phyloP scores from a whole-genome alignment of 2,888 invertebrate species.

The Microdon myrmicae region DNA sequence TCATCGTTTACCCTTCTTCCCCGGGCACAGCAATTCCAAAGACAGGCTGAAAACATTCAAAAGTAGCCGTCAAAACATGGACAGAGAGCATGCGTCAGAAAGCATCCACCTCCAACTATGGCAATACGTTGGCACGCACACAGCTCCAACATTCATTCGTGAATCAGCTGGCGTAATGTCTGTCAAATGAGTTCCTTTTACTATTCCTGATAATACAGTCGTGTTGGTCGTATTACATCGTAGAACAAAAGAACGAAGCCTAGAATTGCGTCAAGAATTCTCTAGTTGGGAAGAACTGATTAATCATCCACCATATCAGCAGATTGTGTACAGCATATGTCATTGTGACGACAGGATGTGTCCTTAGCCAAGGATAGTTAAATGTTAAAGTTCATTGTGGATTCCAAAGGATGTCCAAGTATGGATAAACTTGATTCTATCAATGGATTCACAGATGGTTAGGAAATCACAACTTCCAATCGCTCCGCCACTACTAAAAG shows the following conservation, averaged over 20 bases:
- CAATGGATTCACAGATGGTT: slow-evolving; percentile 44
- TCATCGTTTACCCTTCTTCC: no score
- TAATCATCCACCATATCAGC: no score
- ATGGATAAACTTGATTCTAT: slow-evolving; percentile 28
- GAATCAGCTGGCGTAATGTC: slow-evolving; percentile 35
- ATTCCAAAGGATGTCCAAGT: slow-evolving; percentile 28
- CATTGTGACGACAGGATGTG: slow-evolving; percentile 9
- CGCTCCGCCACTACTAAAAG: slow-evolving; percentile 3
- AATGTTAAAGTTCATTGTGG: not conserved
- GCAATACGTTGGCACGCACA: no score
- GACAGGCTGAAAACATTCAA: not conserved
- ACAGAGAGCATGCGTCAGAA: slow-evolving; percentile 30
- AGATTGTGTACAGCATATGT: no score
- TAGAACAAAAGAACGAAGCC: not conserved
- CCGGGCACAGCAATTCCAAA: no score
- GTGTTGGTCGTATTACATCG: slow-evolving; percentile 10
- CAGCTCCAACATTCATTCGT: slow-evolving; percentile 23
- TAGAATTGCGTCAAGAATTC: no score
- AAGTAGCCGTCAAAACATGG: slow-evolving; percentile 32
- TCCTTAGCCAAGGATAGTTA: not conserved
- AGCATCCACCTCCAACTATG: not conserved
- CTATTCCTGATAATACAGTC: slow-evolving; percentile 11
- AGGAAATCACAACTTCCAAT: slow-evolving; percentile 17
- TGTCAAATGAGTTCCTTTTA: slow-evolving; percentile 32
- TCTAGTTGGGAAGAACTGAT: no score